A percentile compares a stretch with the other conserved stretches of the same genome.
Conservation (phyloP, 1,140 invertebrate species). For the Uloborus diversus region DNA sequence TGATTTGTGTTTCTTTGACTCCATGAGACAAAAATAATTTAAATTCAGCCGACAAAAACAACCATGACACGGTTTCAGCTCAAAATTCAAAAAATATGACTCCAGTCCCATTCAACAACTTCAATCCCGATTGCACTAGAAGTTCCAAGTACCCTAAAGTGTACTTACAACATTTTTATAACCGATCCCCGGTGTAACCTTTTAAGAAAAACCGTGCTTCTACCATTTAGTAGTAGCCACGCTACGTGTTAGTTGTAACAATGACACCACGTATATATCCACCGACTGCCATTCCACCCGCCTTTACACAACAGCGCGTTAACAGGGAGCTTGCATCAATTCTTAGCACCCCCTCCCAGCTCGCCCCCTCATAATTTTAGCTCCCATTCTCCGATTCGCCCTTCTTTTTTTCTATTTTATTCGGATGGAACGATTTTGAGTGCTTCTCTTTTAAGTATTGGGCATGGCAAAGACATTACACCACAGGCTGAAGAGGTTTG, state of each 20-base stretch:
- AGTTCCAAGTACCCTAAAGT: slow-evolving; percentile 2
- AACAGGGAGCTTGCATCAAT: slow-evolving; percentile 50
- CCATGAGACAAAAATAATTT: too few relatives aligned
- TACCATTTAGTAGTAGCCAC: slow-evolving; percentile 36
- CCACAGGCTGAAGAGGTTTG: slow-evolving; percentile 21
- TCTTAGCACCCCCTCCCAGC: slow-evolving; percentile 10
- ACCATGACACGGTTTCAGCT: too few relatives aligned
- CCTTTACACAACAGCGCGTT: slow-evolving; percentile 12
- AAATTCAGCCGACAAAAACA: too few relatives aligned
- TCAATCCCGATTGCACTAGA: background rate
- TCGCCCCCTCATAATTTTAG: slow-evolving; percentile 38
- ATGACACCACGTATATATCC: slow-evolving; percentile 47
- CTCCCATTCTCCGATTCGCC: background rate
- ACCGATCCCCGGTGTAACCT: slow-evolving; percentile 47
- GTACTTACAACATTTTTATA: slow-evolving; percentile 8
- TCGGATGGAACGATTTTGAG: slow-evolving; percentile 44
- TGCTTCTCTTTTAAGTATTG: slow-evolving; percentile 47
- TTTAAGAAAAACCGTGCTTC: slow-evolving; percentile 53
- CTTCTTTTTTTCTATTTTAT: slow-evolving; percentile 3
- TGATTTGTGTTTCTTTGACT: too few relatives aligned
- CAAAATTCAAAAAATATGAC: too few relatives aligned
- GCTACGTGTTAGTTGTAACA: slow-evolving; percentile 50
- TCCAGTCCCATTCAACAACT: too few relatives aligned
- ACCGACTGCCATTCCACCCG: background rate
- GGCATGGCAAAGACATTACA: slow-evolving; percentile 40